phyloP scores from a whole-genome alignment of 2,888 invertebrate genomes.

The Caenorhabditis imperialis region DNA sequence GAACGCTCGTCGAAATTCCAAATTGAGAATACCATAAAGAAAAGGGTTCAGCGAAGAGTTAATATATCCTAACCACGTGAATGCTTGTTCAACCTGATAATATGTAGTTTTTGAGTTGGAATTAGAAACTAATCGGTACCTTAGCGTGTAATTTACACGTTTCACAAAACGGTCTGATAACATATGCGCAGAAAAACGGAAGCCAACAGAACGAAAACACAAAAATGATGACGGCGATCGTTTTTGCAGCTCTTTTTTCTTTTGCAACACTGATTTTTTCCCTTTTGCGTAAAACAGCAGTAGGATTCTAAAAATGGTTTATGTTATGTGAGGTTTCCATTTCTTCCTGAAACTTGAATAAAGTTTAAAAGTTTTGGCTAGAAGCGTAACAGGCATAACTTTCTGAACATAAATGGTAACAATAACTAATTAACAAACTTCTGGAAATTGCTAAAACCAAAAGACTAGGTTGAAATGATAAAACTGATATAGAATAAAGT shows the following conservation, averaged over 20 bases:
- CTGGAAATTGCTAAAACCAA: no score
- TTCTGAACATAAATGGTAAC: no score
- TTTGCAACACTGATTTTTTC: constrained; percentile 78
- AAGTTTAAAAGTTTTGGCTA: no score
- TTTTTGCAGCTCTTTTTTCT: constrained; percentile 78
- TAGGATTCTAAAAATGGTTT: constrained; percentile 73
- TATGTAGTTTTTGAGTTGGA: no score
- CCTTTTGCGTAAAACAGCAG: constrained; percentile 72
- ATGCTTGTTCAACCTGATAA: constrained; percentile 76
- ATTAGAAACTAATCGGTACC: constrained; percentile 58
- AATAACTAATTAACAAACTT: no score
- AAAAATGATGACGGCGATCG: constrained; percentile 79
- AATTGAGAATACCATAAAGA: constrained; percentile 77
- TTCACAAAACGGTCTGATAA: constrained; percentile 78
- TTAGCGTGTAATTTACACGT: constrained; percentile 77
- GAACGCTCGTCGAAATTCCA: constrained; percentile 78
- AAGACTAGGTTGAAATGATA: no score
- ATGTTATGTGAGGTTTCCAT: no score
- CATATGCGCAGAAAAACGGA: constrained; percentile 78
- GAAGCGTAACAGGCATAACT: no score
- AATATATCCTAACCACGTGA: constrained; percentile 78
- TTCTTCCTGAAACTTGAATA: no score
- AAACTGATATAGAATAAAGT: no score
- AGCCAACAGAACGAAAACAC: constrained; percentile 78
- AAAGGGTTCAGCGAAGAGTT: constrained; percentile 77